Conservation (phyloP, 2,113 vertebrate species). For the Archocentrus centrarchus region DNA sequence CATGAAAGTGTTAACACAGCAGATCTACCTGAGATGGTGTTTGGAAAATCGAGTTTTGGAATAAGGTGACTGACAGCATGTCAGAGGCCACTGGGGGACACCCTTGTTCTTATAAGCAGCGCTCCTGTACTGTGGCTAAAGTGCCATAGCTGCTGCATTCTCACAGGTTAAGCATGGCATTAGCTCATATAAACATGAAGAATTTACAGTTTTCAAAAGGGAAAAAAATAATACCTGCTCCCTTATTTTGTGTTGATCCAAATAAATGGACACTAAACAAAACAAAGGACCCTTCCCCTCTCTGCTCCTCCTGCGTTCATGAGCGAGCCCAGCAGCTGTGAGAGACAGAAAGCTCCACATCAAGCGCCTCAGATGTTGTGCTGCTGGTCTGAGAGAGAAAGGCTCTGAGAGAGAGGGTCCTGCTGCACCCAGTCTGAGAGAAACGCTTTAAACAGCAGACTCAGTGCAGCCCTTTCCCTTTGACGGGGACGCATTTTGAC, state of each 20-base stretch:
- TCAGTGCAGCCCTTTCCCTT: neutral
- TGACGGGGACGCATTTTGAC: constrained; percentile 59
- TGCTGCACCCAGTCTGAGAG: neutral
- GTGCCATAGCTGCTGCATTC: neutral
- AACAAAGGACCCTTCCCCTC: neutral
- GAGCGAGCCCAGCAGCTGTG: neutral
- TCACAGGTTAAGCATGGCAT: neutral
- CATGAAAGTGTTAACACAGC: neutral
- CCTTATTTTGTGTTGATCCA: neutral
- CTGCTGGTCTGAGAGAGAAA: neutral
- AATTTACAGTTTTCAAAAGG: neutral
- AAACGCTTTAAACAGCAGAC: neutral
- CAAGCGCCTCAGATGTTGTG: neutral
- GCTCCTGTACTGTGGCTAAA: neutral
- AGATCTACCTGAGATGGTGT: too few species aligned
- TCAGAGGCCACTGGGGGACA: constrained; percentile 21
- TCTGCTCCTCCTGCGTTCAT: neutral
- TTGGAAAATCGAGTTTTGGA: neutral
- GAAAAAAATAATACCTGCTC: neutral
- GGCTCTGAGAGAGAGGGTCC: too few species aligned
- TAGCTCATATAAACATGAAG: neutral
- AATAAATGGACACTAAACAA: neutral
- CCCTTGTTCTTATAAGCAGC: neutral
- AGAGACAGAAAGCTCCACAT: neutral
- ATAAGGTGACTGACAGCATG: neutral